These are phyloP conservation scores for Montipora foliosa DNA, from an alignment of 64 coral and sea anemone genomes.

Conservation along the genomic window DNA sequence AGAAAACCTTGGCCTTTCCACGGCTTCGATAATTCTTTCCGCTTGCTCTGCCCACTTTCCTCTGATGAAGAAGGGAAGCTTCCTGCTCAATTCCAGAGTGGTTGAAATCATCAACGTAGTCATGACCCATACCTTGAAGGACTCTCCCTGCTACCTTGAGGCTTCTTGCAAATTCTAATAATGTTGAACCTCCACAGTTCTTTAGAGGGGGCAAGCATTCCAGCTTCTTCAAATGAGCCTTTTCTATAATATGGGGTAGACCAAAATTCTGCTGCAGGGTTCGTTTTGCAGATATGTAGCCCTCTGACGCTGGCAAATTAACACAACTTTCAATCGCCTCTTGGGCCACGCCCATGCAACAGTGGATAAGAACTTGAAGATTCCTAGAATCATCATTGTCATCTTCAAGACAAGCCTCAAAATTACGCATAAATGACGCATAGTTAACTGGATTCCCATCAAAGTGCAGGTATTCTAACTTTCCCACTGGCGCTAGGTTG, in stretches of 20 bases:
- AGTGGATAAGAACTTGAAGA: constrained; percentile 67
- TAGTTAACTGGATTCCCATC: constrained; percentile 58
- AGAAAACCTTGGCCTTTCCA: constrained; percentile 40
- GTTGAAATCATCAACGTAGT: constrained; percentile 62
- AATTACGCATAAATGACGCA: constrained; percentile 69
- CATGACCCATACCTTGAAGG: constrained; percentile 54
- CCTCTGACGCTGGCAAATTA: constrained; percentile 71
- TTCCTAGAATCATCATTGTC: constrained; percentile 49
- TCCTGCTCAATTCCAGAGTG: constrained; percentile 57
- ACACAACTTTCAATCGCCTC: constrained; percentile 75
- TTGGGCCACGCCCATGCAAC: constrained; percentile 61
- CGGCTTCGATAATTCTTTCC: constrained; percentile 63
- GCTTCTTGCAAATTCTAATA: constrained; percentile 54
- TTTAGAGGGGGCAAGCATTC: constrained; percentile 37
- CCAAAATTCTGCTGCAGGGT: constrained; percentile 74
- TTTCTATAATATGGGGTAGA: constrained; percentile 64
- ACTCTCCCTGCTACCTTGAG: constrained; percentile 48
- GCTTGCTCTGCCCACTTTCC: constrained; percentile 69
- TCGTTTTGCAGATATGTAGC: constrained; percentile 54
- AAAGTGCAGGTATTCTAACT: constrained; percentile 71
- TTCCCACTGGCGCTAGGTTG: background rate
- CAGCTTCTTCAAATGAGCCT: constrained; percentile 49
- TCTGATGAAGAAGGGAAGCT: constrained; percentile 67
- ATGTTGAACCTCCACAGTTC: constrained; percentile 21
- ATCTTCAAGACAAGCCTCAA: constrained; percentile 55